These are phyloP conservation scores for Morpho achilles DNA, from an alignment of 2,888 invertebrate species.

Conservation along the genomic window DNA sequence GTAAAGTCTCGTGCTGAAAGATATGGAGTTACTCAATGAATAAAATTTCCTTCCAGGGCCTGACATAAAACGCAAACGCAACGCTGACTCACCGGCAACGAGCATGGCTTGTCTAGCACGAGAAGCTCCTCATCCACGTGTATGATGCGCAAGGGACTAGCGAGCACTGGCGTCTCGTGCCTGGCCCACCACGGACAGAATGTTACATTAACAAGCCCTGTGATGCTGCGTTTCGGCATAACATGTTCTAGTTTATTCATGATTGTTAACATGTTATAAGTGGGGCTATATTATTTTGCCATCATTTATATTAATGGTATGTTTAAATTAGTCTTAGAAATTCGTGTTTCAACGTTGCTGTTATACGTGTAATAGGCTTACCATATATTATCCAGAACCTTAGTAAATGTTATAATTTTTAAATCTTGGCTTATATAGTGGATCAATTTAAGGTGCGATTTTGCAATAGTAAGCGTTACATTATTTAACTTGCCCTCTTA, in stretches of 20 bases:
- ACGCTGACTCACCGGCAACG: constrained; percentile 87
- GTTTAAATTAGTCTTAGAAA: not conserved
- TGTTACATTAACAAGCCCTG: constrained; percentile 32
- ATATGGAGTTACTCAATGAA: not conserved
- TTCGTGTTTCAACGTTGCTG: not conserved
- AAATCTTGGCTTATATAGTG: too few species aligned
- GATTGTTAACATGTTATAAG: constrained; percentile 13
- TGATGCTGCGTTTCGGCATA: constrained; percentile 27
- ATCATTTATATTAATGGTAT: not conserved
- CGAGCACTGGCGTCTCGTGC: constrained; percentile 93
- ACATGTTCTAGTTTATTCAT: constrained; percentile 17
- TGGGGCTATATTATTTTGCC: constrained; percentile 5
- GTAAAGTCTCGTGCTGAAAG: not conserved
- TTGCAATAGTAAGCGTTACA: too few species aligned
- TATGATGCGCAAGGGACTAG: constrained; percentile 88
- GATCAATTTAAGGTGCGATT: too few species aligned
- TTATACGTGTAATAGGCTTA: not conserved
- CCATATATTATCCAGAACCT: not conserved
- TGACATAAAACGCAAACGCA: constrained; percentile 44
- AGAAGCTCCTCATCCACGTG: constrained; percentile 90
- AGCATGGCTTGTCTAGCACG: constrained; percentile 94
- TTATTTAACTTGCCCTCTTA: too few species aligned
- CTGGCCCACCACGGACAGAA: constrained; percentile 75
- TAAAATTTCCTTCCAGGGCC: constrained; percentile 39
- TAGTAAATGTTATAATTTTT: too few species aligned